A percentile compares a stretch with the other conserved stretches of the same genome.
These are phyloP conservation scores for Drosophila prosaltans DNA, from an alignment of 1,140 invertebrate genomes.

Conservation along the genomic window DNA sequence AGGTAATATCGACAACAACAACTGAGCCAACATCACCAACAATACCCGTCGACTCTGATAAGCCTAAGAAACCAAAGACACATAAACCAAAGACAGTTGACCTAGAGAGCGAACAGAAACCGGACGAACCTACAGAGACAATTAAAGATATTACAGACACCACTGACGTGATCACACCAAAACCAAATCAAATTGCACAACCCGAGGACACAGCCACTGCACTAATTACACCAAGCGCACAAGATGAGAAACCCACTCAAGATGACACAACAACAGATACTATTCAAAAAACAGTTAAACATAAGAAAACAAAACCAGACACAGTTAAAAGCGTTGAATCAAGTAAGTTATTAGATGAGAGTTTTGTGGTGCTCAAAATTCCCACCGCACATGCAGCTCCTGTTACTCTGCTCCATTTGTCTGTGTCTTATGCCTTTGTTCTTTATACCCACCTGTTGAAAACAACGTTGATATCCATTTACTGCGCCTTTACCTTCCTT, in stretches of 20 bases:
- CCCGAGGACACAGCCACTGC: slow-evolving; percentile 79
- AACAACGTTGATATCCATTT: slow-evolving; percentile 53
- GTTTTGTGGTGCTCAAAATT: slow-evolving; percentile 56
- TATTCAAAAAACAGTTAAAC: slow-evolving; percentile 76
- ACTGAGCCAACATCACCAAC: slow-evolving; percentile 25
- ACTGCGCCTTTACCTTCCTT: slow-evolving; percentile 43
- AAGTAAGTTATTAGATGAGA: slow-evolving; percentile 81
- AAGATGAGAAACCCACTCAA: slow-evolving; percentile 72
- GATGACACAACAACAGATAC: slow-evolving; percentile 77
- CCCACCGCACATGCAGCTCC: slow-evolving; percentile 54
- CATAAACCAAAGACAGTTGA: slow-evolving; percentile 27
- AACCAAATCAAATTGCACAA: slow-evolving; percentile 69
- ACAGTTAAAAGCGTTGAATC: slow-evolving; percentile 76
- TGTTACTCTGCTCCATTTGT: slow-evolving; percentile 55
- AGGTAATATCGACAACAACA: slow-evolving; percentile 18
- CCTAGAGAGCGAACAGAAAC: slow-evolving; percentile 25
- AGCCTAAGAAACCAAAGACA: slow-evolving; percentile 24
- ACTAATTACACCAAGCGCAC: slow-evolving; percentile 80
- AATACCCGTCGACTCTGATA: slow-evolving; percentile 37
- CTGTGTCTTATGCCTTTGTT: slow-evolving; percentile 64
- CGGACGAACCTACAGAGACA: slow-evolving; percentile 56
- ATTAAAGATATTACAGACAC: slow-evolving; percentile 33
- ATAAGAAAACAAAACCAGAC: slow-evolving; percentile 79
- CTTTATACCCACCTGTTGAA: slow-evolving; percentile 48
- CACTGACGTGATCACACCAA: slow-evolving; percentile 54